Conservation (phyloP, 1,140 invertebrate genomes). For the Argopecten irradians region DNA sequence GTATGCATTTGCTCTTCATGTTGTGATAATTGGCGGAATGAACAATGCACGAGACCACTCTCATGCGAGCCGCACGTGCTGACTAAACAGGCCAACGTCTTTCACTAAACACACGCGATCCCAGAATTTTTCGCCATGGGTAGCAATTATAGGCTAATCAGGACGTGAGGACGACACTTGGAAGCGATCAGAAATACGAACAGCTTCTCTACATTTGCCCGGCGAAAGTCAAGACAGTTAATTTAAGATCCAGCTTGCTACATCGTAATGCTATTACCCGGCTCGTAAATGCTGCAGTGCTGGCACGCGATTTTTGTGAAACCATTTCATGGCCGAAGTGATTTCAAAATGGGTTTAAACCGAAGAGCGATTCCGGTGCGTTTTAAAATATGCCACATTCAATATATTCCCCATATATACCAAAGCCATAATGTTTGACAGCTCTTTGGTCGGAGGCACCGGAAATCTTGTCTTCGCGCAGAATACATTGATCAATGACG, state of each 20-base stretch:
- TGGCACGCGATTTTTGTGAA: conserved; percentile 12
- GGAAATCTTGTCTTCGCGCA: conserved; percentile 5
- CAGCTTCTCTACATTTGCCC: not conserved
- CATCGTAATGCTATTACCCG: conserved; percentile 12
- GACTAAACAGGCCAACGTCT: not conserved
- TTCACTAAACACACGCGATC: conserved; percentile 13
- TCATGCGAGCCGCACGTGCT: conserved; percentile 3
- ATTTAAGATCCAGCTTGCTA: not conserved
- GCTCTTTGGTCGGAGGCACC: not conserved
- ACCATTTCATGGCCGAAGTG: conserved; percentile 5
- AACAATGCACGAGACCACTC: conserved; percentile 20
- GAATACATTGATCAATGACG: not conserved
- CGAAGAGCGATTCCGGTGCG: not conserved
- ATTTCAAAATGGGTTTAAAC: conserved; percentile 12
- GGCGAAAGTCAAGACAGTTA: conserved; percentile 10
- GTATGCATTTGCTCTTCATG: conserved; percentile 21
- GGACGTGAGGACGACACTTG: not conserved
- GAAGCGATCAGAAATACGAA: conserved; percentile 8
- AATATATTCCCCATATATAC: conserved; percentile 3
- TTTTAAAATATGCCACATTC: conserved; percentile 23
- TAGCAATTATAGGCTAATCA: conserved; percentile 22
- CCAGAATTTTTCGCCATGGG: conserved; percentile 20
- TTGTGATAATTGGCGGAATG: conserved; percentile 13
- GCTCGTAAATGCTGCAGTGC: not conserved
- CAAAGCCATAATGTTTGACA: not conserved